Percentiles rank a stretch among this genome's conserved stretches.
phyloP scores from a whole-genome alignment of 1,140 invertebrate species.

The Psix sp. region DNA sequence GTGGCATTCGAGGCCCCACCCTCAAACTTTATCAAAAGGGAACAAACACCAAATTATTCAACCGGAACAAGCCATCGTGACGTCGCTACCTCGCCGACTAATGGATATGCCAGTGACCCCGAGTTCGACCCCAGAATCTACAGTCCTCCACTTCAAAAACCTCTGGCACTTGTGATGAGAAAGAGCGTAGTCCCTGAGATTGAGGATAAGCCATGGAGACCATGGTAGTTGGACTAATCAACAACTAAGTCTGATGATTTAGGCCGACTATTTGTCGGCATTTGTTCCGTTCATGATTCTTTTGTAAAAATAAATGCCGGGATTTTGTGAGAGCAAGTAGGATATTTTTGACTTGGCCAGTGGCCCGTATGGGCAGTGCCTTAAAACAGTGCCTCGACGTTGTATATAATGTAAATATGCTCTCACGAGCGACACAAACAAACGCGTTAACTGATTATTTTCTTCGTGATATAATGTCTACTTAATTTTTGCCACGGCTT shows the following conservation, averaged over 20 bases:
- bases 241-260: constrained; percentile 9
- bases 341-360: constrained; percentile 65
- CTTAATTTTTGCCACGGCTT: constrained; percentile 38
- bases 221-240: constrained; percentile 80
- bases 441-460: constrained; percentile 30
- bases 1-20: constrained; percentile 73
- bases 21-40: constrained; percentile 63
- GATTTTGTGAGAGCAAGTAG: constrained; percentile 32
- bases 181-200: constrained; percentile 78
- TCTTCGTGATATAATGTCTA: constrained; percentile 56
- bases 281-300: constrained; percentile 26
- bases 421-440: constrained; percentile 9
- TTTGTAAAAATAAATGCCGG: constrained; percentile 45
- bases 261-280: constrained; percentile 11
- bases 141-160: constrained; percentile 79
- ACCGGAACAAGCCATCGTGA: constrained; percentile 72
- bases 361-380: constrained; percentile 73
- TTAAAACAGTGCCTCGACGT: constrained; percentile 65
- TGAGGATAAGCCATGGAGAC: constrained; percentile 80
- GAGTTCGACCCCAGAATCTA: constrained; percentile 75
- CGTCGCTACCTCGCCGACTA: constrained; percentile 72
- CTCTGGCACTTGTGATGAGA: constrained; percentile 84
- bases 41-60: constrained; percentile 73
- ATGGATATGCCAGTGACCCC: constrained; percentile 71
- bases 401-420: constrained; percentile 45